Base-by-base conservation (phyloP, 2,888 invertebrate genomes). In the Eilema caniola region DNA sequence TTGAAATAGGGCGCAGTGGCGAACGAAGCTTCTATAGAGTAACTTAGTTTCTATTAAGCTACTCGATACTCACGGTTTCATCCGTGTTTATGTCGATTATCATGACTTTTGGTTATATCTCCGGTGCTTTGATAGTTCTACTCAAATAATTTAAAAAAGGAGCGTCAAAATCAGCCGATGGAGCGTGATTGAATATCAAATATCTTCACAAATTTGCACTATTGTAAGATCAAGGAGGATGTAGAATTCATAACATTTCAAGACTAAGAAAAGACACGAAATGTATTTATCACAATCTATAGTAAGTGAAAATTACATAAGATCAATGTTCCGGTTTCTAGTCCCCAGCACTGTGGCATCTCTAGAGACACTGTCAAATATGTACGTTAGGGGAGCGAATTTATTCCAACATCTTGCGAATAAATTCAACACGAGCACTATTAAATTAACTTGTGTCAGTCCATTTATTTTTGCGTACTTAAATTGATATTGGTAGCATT, bases 341-440 rank as follows among this genome's bases (percentile, higher is more conserved):
- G 72, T 77, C 76, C 69, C 70, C 62, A 73, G 75, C 70, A 72
- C 67, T 67, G 47, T 11, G 20, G 70, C 64, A 66, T 74, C 85
- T 78, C 86, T 59, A 57, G 85, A 87, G 83, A 87, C 86, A 85
- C 85, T 78, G 81, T 68, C 69, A 67, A 81, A 77, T 71, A 77
- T 75, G 76, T 72, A 59, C 53, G 69, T 64, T 60, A 47, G 70
- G 77, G 82, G 76, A 71, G 64, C 66, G 62, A 63, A 83, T 73
- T 72, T 72, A 79, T 74, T 78, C 62, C 62, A 67, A 76, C 70
- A 69, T 70, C 65, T 70, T 72, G 67, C 60, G 61, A 76, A 83
- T 79, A 76, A 75, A 78, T 83, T 67, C 72, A 65, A 70, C 70
- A 69, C 68, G 66, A 74, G 67, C 28, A 69, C 69, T 71, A 80